Conservation (phyloP, 2,888 invertebrate genomes). For the Arctia plantaginis region DNA sequence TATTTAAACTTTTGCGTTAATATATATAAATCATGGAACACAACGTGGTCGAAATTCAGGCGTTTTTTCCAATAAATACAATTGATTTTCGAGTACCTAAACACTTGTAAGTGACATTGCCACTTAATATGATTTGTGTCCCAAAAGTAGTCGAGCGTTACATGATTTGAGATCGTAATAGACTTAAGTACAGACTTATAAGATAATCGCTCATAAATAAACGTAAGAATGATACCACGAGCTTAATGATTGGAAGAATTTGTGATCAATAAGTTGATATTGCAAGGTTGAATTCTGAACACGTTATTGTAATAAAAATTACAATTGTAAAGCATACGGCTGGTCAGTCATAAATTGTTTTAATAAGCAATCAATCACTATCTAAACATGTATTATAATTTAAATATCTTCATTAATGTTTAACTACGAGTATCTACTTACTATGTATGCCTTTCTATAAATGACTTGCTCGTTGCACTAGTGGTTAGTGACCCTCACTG, state of each 20-base stretch:
- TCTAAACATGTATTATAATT: conserved; percentile 1
- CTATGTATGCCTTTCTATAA: too few species aligned
- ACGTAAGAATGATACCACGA: background rate
- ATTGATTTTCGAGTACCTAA: too few species aligned
- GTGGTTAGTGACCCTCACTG: too few species aligned
- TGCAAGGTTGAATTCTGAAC: background rate
- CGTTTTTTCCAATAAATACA: too few species aligned
- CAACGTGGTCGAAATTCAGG: too few species aligned
- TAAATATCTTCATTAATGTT: background rate
- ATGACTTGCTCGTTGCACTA: too few species aligned
- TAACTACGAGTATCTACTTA: background rate
- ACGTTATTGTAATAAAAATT: conserved; percentile 17
- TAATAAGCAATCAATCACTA: conserved; percentile 23
- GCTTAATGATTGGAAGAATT: background rate
- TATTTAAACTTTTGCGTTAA: too few species aligned
- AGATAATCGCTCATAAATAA: background rate
- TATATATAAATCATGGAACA: too few species aligned
- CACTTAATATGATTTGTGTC: too few species aligned
- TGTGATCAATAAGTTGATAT: conserved; percentile 9
- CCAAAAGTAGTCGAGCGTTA: too few species aligned
- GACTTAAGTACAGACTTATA: background rate
- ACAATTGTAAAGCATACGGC: conserved; percentile 7
- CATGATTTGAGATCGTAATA: background rate
- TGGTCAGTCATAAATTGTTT: conserved; percentile 26
- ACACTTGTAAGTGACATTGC: too few species aligned